Conservation (phyloP, 1,140 invertebrate species). For the Bombus waltoni region DNA sequence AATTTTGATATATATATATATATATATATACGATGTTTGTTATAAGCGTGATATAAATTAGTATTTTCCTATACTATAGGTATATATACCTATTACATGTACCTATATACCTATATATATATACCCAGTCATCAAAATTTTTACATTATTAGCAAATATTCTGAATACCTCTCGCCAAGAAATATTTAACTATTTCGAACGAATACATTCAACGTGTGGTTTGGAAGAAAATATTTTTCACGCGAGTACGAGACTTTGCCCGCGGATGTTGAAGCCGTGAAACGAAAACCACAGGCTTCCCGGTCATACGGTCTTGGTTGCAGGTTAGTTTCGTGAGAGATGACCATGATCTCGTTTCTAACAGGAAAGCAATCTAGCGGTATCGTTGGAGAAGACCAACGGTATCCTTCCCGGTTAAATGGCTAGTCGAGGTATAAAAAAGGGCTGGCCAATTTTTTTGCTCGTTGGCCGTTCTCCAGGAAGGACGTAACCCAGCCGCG, state of each 20-base stretch:
- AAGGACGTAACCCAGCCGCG: slow-evolving; percentile 15
- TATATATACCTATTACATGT: no score
- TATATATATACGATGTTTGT: no score
- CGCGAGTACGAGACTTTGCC: neutral
- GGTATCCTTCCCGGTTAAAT: slow-evolving; percentile 40
- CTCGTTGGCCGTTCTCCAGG: neutral
- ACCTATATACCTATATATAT: no score
- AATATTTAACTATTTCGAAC: neutral
- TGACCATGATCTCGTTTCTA: slow-evolving; percentile 51
- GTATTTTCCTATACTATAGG: no score
- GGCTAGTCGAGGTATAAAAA: slow-evolving; percentile 30
- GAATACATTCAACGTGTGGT: neutral
- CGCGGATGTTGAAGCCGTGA: neutral
- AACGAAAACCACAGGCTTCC: neutral
- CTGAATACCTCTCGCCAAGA: no score
- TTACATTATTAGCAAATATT: fast-evolving
- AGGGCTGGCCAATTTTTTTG: slow-evolving; percentile 16
- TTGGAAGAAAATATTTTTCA: neutral
- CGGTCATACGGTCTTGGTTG: neutral
- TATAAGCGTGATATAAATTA: no score
- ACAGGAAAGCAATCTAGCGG: slow-evolving; percentile 45
- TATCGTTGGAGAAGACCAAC: slow-evolving; percentile 24
- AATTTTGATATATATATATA: no score
- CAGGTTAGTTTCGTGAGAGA: slow-evolving; percentile 59
- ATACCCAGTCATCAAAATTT: fast-evolving